Base-by-base conservation (phyloP, 2,888 invertebrate species). In the Vesta saturnalis region DNA sequence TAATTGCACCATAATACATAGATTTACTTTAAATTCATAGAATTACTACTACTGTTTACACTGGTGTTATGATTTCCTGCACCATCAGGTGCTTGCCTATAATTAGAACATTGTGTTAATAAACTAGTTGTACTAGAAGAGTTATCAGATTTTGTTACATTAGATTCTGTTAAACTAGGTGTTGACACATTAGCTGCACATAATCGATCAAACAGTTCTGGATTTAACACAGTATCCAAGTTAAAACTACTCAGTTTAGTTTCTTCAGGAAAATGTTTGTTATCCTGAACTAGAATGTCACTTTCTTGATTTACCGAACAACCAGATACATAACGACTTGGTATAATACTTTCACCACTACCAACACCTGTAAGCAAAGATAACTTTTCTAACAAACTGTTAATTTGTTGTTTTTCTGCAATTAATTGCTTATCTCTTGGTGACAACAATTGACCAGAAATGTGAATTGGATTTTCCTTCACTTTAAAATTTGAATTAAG, bases 311-410 rank as follows among this genome's bases (percentile, higher is more conserved):
- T 76, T 21, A 74, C 71, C 0, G 83, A 83, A 77, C 83, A 83
- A 35, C 83, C 83, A 0, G 83, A 83, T 16, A 83, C 80, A 63
- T 83, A 80, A 18, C 83, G 73, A 65, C 71, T 78, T 22, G 77
- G 71, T 67, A 77, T 79, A 19, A 57, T 52, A 54, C 77, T 79
- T 0, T 75, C 74, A 10, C 77, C 67, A 14, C 73, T 73, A 54
- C 63, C 68, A n/a, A n/a, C n/a, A 16, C 72, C 70, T 10, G 76
- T 67, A 18, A 78, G 61, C 35, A 78, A 68, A 46, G 78, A 80
- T 43, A 84, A 73, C 67, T 83, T 83, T 67, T 84, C 81, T 58
- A 84, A 71, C 21, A 84, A 71, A 30, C 77, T 76, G 73, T 83
- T 82, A 30, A 84, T 83, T 60, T 79, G 78, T 63, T 81, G 79